phyloP scores from a whole-genome alignment of 2,888 invertebrate genomes.

The Acrobasis suavella region DNA sequence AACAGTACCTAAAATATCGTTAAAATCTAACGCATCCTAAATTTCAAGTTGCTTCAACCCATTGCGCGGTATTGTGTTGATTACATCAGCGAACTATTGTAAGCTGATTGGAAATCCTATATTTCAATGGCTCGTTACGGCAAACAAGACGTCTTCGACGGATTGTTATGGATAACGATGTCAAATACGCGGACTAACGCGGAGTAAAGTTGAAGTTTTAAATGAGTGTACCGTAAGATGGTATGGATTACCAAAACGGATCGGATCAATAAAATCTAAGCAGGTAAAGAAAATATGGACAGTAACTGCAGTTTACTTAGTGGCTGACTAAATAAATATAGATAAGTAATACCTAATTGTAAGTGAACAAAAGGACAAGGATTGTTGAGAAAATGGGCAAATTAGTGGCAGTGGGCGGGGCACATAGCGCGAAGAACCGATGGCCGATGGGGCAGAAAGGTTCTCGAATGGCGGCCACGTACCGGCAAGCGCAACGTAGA shows the following conservation, averaged over 20 bases:
- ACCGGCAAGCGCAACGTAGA: too few relatives aligned
- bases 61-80: constrained; percentile 37
- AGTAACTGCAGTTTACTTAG: too few relatives aligned
- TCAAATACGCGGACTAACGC: background rate
- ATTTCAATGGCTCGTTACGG: constrained; percentile 22
- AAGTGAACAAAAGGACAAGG: too few relatives aligned
- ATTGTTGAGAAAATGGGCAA: too few relatives aligned
- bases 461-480: too few relatives aligned
- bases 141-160: constrained; percentile 18
- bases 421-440: too few relatives aligned
- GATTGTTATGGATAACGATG: constrained; percentile 17
- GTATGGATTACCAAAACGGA: background rate
- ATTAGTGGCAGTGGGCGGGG: too few relatives aligned
- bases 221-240: background rate
- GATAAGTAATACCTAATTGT: too few relatives aligned
- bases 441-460: too few relatives aligned
- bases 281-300: too few relatives aligned
- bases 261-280: background rate
- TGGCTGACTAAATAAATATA: too few relatives aligned
- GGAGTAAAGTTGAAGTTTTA: background rate
- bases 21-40: background rate
- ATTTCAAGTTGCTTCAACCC: constrained; percentile 58
- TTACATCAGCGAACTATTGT: constrained; percentile 19
- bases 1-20: background rate
- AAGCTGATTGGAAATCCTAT: constrained; percentile 18